These are phyloP conservation scores for Scaptomyza tumidula DNA, from an alignment of 2,888 invertebrate species.

Conservation along the genomic window DNA sequence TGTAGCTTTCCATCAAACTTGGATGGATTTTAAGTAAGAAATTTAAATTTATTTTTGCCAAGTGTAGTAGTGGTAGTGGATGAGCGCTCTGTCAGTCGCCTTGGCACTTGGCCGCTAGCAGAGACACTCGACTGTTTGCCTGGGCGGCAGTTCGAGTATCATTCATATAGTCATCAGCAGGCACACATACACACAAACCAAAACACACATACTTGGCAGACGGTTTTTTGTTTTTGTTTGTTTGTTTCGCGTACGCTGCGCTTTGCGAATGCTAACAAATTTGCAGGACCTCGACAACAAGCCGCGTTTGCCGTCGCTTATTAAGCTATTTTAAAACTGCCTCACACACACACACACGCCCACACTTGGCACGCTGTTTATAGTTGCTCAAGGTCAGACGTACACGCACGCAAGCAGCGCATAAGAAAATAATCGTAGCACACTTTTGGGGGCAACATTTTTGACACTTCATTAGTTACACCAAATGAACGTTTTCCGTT, in stretches of 20 bases:
- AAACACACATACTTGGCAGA: not conserved
- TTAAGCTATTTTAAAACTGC: conserved; percentile 70
- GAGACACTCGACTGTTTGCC: conserved; percentile 43
- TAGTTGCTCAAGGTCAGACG: conserved; percentile 54
- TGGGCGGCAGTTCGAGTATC: conserved; percentile 48
- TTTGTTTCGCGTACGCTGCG: conserved; percentile 53
- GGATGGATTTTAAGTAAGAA: no score
- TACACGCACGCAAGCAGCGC: conserved; percentile 21
- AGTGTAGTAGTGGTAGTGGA: not conserved
- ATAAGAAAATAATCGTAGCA: conserved; percentile 53
- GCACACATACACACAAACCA: not conserved
- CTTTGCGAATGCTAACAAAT: conserved; percentile 62
- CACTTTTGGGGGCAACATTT: conserved; percentile 64
- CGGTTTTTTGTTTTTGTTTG: conserved; percentile 42
- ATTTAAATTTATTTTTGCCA: not conserved
- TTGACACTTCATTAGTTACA: conserved; percentile 76
- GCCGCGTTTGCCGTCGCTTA: conserved; percentile 49
- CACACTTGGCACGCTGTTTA: conserved; percentile 10
- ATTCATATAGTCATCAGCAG: conserved; percentile 59
- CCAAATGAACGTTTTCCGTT: conserved; percentile 69
- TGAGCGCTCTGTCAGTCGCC: conserved; percentile 24
- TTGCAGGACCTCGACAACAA: conserved; percentile 28
- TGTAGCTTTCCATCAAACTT: no score
- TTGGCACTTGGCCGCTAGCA: conserved; percentile 18
- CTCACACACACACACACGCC: conserved; percentile 46